A percentile compares a stretch with the other conserved stretches of the same genome.
These are phyloP conservation scores for Phymastichus coffea DNA, from an alignment of 1,140 invertebrate genomes.

Conservation along the genomic window DNA sequence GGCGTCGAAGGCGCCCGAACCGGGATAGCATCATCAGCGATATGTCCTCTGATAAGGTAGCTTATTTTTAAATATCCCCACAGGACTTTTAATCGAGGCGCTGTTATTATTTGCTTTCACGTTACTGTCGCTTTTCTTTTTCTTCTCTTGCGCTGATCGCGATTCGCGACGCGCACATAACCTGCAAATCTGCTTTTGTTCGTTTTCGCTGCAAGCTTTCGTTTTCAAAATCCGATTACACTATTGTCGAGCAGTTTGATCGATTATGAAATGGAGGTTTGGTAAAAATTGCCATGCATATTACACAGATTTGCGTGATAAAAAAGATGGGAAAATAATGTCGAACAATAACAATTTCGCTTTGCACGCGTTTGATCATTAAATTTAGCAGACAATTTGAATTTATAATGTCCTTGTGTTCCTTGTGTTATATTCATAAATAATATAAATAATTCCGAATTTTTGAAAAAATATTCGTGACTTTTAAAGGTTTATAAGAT, in stretches of 20 bases:
- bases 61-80: not conserved
- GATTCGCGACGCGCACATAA: not conserved
- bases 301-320: too few relatives aligned
- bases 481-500: too few relatives aligned
- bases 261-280: too few relatives aligned
- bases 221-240: not conserved
- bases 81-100: not conserved
- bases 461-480: not conserved
- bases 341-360: too few relatives aligned
- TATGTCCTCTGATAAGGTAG: conserved; percentile 17
- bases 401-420: not conserved
- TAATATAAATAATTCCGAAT: not conserved
- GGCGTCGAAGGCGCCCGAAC: not conserved
- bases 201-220: not conserved
- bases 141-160: not conserved
- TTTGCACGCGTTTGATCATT: too few relatives aligned
- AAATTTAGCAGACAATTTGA: too few relatives aligned
- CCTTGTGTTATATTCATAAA: not conserved
- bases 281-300: too few relatives aligned
- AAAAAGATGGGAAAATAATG: too few relatives aligned
- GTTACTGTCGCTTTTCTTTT: not conserved
- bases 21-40: not conserved
- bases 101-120: not conserved
- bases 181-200: not conserved
- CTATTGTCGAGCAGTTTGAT: too few relatives aligned